Conservation (phyloP, 2,113 vertebrate species). For the Phalacrocorax brasilianus region DNA sequence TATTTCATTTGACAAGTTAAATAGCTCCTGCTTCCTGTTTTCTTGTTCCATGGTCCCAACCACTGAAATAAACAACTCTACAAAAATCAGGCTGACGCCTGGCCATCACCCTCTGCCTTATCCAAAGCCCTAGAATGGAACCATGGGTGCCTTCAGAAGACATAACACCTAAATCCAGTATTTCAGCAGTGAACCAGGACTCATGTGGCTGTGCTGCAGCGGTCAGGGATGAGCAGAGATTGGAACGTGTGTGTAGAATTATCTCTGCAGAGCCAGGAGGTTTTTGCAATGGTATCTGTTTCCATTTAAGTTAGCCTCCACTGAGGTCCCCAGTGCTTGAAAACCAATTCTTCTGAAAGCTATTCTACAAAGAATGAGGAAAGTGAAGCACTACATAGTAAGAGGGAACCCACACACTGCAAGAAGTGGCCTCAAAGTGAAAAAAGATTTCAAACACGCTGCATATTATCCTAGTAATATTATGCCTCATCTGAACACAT, state of each 20-base stretch:
- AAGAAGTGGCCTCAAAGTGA: background rate
- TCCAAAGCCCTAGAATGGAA: background rate
- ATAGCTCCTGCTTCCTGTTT: conserved; percentile 8
- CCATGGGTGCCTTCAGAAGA: background rate
- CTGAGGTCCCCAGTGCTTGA: background rate
- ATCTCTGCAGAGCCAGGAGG: background rate
- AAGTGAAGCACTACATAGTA: background rate
- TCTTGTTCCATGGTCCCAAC: background rate
- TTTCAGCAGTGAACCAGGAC: background rate
- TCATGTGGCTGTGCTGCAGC: background rate
- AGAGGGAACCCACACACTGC: background rate
- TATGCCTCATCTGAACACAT: background rate
- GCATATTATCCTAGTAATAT: background rate
- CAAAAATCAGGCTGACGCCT: background rate
- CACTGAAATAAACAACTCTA: background rate
- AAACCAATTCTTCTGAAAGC: background rate
- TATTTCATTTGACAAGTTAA: background rate
- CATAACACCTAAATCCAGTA: background rate
- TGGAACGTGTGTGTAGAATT: background rate
- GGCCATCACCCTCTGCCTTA: background rate
- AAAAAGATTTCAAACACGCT: background rate
- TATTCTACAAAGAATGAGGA: background rate
- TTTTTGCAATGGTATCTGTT: conserved; percentile 25
- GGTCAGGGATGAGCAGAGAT: background rate
- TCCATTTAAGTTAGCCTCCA: background rate